Percentiles rank a stretch among this genome's conserved stretches.
Conservation (phyloP, 2,888 invertebrate species). For the Apodemia zela region DNA sequence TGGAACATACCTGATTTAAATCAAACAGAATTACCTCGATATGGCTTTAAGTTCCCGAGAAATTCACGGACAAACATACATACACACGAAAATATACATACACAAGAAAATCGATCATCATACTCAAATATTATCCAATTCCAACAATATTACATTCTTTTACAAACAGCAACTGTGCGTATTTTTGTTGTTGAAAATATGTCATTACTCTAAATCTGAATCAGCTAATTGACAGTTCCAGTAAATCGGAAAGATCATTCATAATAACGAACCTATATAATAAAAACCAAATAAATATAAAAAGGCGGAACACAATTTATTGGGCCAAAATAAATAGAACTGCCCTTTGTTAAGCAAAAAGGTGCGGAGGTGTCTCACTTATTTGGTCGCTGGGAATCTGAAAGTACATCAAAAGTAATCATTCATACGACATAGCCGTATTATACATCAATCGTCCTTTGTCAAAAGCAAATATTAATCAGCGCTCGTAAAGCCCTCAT, state of each 20-base stretch:
- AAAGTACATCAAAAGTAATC: constrained; percentile 5
- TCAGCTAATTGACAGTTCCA: background rate
- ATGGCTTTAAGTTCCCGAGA: too few species aligned
- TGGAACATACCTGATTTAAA: too few species aligned
- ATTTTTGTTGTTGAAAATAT: too few species aligned
- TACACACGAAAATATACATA: too few species aligned
- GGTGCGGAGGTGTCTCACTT: background rate
- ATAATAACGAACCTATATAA: background rate
- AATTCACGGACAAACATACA: too few species aligned
- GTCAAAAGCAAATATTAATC: constrained; percentile 4
- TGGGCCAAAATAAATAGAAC: background rate
- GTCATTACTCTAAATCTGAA: too few species aligned
- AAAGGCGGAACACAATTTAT: constrained; percentile 10
- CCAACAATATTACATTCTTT: too few species aligned
- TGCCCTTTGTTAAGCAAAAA: background rate
- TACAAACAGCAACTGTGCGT: too few species aligned
- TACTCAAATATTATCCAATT: too few species aligned
- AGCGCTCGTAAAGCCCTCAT: background rate
- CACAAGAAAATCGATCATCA: too few species aligned
- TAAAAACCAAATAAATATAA: background rate
- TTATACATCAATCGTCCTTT: constrained; percentile 11
- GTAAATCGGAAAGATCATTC: background rate
- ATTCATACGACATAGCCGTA: constrained; percentile 3
- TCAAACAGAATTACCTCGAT: too few species aligned
- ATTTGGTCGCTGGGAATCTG: background rate